These are phyloP conservation scores for Sylvicola cinctus DNA, from an alignment of 2,888 invertebrate genomes.

Conservation along the genomic window DNA sequence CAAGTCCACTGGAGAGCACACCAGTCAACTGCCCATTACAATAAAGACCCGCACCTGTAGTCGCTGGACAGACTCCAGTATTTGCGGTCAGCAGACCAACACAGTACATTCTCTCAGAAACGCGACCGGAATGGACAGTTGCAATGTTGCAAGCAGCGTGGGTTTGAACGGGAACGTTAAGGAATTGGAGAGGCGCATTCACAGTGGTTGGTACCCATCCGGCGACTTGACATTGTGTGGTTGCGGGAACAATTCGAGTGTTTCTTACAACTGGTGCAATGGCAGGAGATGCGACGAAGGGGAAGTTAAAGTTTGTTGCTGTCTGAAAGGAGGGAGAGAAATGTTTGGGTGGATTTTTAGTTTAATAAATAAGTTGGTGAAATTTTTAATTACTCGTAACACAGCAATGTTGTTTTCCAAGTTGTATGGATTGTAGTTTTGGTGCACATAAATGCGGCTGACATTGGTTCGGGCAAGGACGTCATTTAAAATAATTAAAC, in stretches of 20 bases:
- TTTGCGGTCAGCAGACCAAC: slow-evolving; percentile 2
- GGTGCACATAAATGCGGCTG: slow-evolving; percentile 6
- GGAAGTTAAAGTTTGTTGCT: slow-evolving; percentile 1
- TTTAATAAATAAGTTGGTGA: too few species aligned
- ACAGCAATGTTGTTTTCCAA: slow-evolving; percentile 8
- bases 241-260: slow-evolving; percentile 5
- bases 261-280: slow-evolving; percentile 6
- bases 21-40: slow-evolving; percentile 7
- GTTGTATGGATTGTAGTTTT: slow-evolving; percentile 6
- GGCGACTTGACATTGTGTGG: slow-evolving; percentile 5
- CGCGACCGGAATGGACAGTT: slow-evolving; percentile 1
- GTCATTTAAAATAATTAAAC: background rate
- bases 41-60: slow-evolving; percentile 6
- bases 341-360: too few species aligned
- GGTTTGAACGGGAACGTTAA: slow-evolving; percentile 2
- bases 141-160: slow-evolving; percentile 4
- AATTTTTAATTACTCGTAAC: slow-evolving; percentile 5
- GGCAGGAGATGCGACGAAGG: slow-evolving; percentile 1
- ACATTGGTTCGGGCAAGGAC: background rate
- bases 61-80: slow-evolving; percentile 4
- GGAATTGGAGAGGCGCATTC: slow-evolving; percentile 1
- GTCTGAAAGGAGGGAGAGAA: background rate
- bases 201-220: slow-evolving; percentile 5
- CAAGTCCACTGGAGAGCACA: slow-evolving; percentile 3
- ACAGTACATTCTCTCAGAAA: slow-evolving; percentile 6